Evolutionary conservation across 2,797 vertebrate species (phyloP), one percentile per base, ranked within the genome.

Genomic region (Thripadectes ignobilis): DNA sequence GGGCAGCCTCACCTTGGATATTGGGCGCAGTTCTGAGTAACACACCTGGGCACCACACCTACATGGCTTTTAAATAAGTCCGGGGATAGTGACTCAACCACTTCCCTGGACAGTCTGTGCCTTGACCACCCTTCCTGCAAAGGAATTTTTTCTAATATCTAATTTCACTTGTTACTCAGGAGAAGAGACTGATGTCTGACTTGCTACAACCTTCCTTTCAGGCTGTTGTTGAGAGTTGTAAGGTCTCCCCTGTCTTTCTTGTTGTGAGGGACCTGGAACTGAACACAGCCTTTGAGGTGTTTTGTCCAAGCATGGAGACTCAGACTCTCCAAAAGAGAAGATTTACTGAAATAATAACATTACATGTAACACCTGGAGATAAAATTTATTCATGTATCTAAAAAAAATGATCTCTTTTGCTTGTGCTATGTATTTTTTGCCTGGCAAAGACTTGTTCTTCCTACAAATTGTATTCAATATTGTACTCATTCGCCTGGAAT

Each of bases 1-100:
- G 36, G 27, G 4, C 1, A 0, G 58, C 58, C 36, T 51, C 66
- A 57, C 19, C 36, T 57, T 7, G 0, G 20, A 36, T 2, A 32
- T 32, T 72, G 36, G 10, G 43, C 10, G 30, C 26, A 2, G 10
- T 2, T 67, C 12, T 24, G 52, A 19, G 6, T 0, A 1, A 10
- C 17, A 30, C 51, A 30, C 51, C 19, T 57, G 36, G 21, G 30
- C 22, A 22, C 62, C 30, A n/a, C 22, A 43, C 22, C 41, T 63
- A 63, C 21, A 43, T 7, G 16, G 8, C 59, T 41, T 41, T 20
- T 29, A 45, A 63, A 22, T 72, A 73, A 14, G 8, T 57, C 10
- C 10, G 10, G n/a, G 26, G 41, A 14, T 58, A 20, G 8, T 36
- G n/a, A 30, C n/a, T 30, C 20, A 10, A 18, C n/a, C n/a, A 23